These are phyloP conservation scores for Euthynnus affinis DNA, from an alignment of 2,797 vertebrate genomes.

Conservation along the genomic window DNA sequence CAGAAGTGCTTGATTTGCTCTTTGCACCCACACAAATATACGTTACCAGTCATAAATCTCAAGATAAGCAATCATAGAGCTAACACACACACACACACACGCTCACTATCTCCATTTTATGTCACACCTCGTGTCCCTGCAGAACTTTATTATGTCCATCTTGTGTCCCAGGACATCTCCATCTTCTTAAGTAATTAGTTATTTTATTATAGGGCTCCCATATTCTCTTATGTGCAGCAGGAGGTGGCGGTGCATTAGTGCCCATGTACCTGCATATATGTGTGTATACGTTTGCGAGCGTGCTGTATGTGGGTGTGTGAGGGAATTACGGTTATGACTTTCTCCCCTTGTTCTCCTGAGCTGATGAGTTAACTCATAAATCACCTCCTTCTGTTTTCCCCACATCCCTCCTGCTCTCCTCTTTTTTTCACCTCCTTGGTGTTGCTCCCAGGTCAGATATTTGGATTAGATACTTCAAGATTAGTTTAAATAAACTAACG, in stretches of 20 bases:
- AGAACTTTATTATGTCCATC: slow-evolving; percentile 66
- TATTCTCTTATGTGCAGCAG: slow-evolving; percentile 43
- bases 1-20: background rate
- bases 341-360: slow-evolving; percentile 62
- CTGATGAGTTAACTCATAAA: slow-evolving; percentile 66
- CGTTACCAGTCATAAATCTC: slow-evolving; percentile 25
- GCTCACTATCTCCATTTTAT: background rate
- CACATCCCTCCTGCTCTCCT: slow-evolving; percentile 6
- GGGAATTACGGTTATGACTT: slow-evolving; percentile 64
- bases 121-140: slow-evolving; percentile 32
- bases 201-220: slow-evolving; percentile 65
- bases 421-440: slow-evolving; percentile 23
- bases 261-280: slow-evolving; percentile 14
- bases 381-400: slow-evolving; percentile 49
- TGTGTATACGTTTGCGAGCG: slow-evolving; percentile 11
- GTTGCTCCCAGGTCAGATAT: slow-evolving; percentile 58
- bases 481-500: slow-evolving; percentile 61
- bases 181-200: slow-evolving; percentile 80
- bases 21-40: slow-evolving; percentile 8
- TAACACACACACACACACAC: background rate
- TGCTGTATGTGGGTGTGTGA: slow-evolving; percentile 44
- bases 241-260: slow-evolving; percentile 24
- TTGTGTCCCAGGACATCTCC: slow-evolving; percentile 58
- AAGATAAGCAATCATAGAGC: slow-evolving; percentile 18
- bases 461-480: slow-evolving; percentile 51